Base-by-base conservation (phyloP, 2,113 vertebrate genomes). In the Entosphenus tridentatus region DNA sequence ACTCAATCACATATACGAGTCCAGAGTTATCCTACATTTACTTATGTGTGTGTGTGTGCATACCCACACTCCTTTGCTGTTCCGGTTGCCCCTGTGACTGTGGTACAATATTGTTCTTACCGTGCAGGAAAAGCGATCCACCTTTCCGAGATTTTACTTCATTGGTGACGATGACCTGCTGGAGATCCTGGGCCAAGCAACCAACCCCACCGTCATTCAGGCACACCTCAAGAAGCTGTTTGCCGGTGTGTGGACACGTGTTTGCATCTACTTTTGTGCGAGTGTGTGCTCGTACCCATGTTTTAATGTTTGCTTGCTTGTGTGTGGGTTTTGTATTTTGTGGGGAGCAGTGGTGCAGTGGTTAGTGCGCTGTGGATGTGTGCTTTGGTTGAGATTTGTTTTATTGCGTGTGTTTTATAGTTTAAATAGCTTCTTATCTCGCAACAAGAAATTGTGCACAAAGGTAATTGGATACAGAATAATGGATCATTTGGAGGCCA, bases 161-260 rank as follows among this genome's bases (percentile, higher is more conserved):
- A 85, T 96, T 73, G 93, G 93, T 55, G 93, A 98, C 72, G 93
- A 98, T 75, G 93, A 96, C 74, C 81, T 98, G 71, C 67, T 98
- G 74, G 93, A 98, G 81, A 91, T 98, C 74, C 79, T 98, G 71
- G 93, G 93, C 71, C 93, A 98, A 72, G 87, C 93, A 14, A 96
- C 80, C 0, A 96, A 88, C 77, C 86, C 89, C 10, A 74, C 79
- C 9, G 86, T 98, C 74, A 98, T 96, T 75, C 90, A 95, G 74
- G 85, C 89, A 72, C 93, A 98, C 73, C 85, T 98, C 57, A 96
- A 89, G 81, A 98, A 98, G 71, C 82, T 98, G 21, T 98, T 98
- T 80, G 87, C 88, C 72, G 93, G 93, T 96, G 79, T 80, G 77
- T 57, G 10, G 11, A 65, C 58, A 14, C 58, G 13, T 62, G 58